A percentile compares a stretch with the other conserved stretches of the same genome.
These are phyloP conservation scores for Drosophila athabasca DNA, from an alignment of 1,140 invertebrate species.

Conservation along the genomic window DNA sequence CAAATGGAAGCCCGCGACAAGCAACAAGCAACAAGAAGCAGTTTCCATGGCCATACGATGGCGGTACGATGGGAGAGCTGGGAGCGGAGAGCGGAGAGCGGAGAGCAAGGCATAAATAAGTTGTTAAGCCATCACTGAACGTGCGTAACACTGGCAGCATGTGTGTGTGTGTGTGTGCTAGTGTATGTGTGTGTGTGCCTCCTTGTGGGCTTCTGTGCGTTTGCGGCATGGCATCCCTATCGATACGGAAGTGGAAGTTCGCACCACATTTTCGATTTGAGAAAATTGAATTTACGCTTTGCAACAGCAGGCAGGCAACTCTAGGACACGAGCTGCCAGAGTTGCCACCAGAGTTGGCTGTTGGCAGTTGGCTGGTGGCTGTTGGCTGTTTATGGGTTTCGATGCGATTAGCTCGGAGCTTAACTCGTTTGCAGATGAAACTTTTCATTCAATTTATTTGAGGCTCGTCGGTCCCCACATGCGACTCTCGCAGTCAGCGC, in stretches of 20 bases:
- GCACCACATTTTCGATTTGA: slow-evolving; percentile 73
- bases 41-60: slow-evolving; percentile 38
- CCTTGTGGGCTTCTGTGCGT: no score
- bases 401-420: slow-evolving; percentile 48
- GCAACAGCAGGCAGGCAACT: slow-evolving; percentile 3
- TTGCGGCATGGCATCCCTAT: slow-evolving; percentile 50
- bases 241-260: slow-evolving; percentile 70
- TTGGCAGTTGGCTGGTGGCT: no score
- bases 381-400: slow-evolving; percentile 37
- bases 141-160: slow-evolving; percentile 61
- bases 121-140: slow-evolving; percentile 75
- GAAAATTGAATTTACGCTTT: slow-evolving; percentile 70
- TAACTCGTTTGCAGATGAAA: slow-evolving; percentile 56
- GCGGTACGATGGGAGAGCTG: slow-evolving; percentile 7
- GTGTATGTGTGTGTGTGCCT: no score
- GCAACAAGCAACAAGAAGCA: slow-evolving; percentile 56
- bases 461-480: slow-evolving; percentile 4
- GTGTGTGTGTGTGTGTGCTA: neutral
- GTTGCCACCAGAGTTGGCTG: slow-evolving; percentile 35
- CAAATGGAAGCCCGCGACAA: slow-evolving; percentile 51
- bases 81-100: slow-evolving; percentile 25
- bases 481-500: slow-evolving; percentile 27
- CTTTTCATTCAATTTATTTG: slow-evolving; percentile 53
- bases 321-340: slow-evolving; percentile 20
- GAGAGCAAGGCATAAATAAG: slow-evolving; percentile 73